A percentile compares a stretch with the other conserved stretches of the same genome.
Conservation (phyloP, 1,140 invertebrate genomes). For the Cyclargus thomasi region DNA sequence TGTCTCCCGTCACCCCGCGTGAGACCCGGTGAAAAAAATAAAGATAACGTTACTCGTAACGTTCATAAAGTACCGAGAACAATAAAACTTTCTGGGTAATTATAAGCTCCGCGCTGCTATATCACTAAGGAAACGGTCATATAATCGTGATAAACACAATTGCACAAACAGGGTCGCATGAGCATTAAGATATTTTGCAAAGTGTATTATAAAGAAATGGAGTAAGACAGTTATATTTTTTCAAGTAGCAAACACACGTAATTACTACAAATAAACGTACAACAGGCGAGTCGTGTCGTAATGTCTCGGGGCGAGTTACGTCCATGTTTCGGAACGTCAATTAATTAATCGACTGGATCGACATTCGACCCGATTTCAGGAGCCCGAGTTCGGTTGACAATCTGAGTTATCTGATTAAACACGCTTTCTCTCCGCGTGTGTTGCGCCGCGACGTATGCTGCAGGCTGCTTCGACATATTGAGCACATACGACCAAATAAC, state of each 20-base stretch:
- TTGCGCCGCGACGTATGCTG: constrained; percentile 1
- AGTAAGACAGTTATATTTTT: not conserved
- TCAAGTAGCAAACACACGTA: not conserved
- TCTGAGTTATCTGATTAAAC: constrained; percentile 73
- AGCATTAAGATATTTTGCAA: no score
- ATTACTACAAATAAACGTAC: not conserved
- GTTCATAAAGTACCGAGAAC: not conserved
- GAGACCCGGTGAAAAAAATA: not conserved
- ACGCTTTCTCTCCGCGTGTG: constrained; percentile 63
- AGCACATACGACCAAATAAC: not conserved
- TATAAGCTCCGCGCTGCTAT: not conserved
- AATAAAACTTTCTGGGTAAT: not conserved
- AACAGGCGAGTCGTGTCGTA: not conserved
- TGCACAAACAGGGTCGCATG: not conserved
- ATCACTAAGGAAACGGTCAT: not conserved
- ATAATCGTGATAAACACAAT: not conserved
- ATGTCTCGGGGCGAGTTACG: constrained; percentile 50
- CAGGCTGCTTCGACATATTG: not conserved
- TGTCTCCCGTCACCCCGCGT: not conserved
- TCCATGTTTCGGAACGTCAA: constrained; percentile 65
- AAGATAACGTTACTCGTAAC: not conserved
- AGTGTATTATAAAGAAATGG: no score
- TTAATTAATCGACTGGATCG: constrained; percentile 73
- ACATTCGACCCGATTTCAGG: constrained; percentile 73
- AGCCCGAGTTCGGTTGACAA: constrained; percentile 70